These are phyloP conservation scores for Choloepus hoffmanni DNA, from an alignment of 2,113 vertebrate genomes.

Conservation along the genomic window DNA sequence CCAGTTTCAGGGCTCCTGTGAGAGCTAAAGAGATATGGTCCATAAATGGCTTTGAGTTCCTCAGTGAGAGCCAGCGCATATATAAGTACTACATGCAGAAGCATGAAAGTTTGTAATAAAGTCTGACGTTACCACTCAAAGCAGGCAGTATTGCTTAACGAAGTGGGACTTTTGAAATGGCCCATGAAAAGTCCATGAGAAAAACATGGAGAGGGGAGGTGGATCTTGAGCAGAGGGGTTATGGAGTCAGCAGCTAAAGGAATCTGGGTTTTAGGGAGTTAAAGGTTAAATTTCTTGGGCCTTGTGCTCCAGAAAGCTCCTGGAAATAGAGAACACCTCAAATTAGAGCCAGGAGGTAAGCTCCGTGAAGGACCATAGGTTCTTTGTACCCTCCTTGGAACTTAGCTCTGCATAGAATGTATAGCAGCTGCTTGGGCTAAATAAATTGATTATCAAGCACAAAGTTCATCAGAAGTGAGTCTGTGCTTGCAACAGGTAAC, in stretches of 20 bases:
- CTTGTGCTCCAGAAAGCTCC: neutral
- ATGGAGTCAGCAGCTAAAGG: neutral
- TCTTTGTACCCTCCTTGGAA: neutral
- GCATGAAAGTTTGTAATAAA: neutral
- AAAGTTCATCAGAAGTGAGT: neutral
- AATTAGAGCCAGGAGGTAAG: neutral
- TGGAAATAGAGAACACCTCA: neutral
- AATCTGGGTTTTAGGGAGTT: neutral
- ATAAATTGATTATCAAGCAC: neutral
- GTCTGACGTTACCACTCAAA: neutral
- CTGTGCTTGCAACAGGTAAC: neutral
- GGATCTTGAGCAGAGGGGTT: neutral
- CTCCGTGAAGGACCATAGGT: neutral
- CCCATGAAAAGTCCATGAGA: neutral
- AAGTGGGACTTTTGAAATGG: conserved; percentile 3
- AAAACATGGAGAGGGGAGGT: neutral
- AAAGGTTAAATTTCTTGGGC: neutral
- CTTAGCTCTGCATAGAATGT: neutral
- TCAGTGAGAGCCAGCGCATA: neutral
- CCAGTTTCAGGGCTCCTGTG: neutral
- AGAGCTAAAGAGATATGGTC: neutral
- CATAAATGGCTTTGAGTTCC: conserved; percentile 14
- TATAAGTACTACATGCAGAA: neutral
- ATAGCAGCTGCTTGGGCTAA: neutral
- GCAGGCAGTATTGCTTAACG: neutral